Percentiles rank a stretch among this genome's conserved stretches.
Evolutionary conservation across 2,113 vertebrate genomes (phyloP).

Genomic region (Pluvianellus socialis): DNA sequence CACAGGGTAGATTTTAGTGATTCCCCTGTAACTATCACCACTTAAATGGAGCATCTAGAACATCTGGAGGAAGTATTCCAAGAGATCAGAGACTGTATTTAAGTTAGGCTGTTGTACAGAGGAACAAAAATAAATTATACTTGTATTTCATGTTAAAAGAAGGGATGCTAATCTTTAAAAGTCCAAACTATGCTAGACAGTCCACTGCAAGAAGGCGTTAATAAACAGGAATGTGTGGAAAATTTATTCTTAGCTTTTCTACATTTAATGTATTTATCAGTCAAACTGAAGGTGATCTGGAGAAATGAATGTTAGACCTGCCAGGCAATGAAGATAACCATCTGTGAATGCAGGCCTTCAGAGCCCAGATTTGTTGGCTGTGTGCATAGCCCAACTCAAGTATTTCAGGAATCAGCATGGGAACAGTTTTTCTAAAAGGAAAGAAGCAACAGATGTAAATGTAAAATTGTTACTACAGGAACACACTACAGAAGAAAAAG

Average conservation of each 20-base stretch:
- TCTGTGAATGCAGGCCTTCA: neutral
- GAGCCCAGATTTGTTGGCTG: neutral
- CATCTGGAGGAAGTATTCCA: neutral
- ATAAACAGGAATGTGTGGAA: neutral
- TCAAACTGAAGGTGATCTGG: neutral
- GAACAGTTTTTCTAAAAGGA: neutral
- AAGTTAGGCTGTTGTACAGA: neutral
- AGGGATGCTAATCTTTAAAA: neutral
- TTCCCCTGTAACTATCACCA: neutral
- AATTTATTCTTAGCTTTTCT: neutral
- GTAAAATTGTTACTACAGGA: neutral
- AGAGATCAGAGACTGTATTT: neutral
- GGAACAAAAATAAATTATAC: neutral
- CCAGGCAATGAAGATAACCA: neutral
- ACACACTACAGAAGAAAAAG: neutral
- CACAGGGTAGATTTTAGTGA: neutral
- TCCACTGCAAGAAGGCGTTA: neutral
- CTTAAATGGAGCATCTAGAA: neutral
- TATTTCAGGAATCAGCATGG: neutral
- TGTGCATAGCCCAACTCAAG: neutral
- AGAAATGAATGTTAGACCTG: neutral
- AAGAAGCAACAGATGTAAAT: neutral
- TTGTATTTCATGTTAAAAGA: neutral
- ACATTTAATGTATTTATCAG: neutral
- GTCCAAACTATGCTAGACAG: neutral